Percentiles rank a stretch among this genome's conserved stretches.
These are phyloP conservation scores for Poliocrania exsul DNA, from an alignment of 2,797 vertebrate species.

Conservation along the genomic window DNA sequence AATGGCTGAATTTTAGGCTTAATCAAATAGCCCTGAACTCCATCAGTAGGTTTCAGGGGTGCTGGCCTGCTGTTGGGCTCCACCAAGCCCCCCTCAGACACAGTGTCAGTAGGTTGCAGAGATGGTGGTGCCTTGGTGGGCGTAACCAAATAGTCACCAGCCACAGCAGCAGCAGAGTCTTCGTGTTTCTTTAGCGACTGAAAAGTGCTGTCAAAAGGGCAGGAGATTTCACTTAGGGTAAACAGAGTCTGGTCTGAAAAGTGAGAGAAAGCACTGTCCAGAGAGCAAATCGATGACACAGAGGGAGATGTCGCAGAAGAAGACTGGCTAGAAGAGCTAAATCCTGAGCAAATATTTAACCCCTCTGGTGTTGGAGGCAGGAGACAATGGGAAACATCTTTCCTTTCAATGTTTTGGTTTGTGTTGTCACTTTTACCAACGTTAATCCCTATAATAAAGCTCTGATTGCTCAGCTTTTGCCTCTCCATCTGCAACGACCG, in stretches of 20 bases:
- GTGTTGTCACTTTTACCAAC: slow-evolving; percentile 45
- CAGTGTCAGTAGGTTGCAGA: slow-evolving; percentile 57
- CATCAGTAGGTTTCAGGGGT: slow-evolving; percentile 71
- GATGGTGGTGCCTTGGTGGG: slow-evolving; percentile 48
- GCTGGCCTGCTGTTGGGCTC: neutral
- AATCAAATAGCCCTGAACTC: slow-evolving; percentile 76
- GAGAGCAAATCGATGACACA: slow-evolving; percentile 89
- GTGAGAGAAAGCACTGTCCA: slow-evolving; percentile 93
- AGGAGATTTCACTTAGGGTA: slow-evolving; percentile 75
- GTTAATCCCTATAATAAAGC: slow-evolving; percentile 56
- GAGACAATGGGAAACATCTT: slow-evolving; percentile 57
- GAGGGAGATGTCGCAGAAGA: slow-evolving; percentile 90
- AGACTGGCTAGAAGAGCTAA: slow-evolving; percentile 89
- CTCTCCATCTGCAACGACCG: slow-evolving; percentile 65
- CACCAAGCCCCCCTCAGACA: slow-evolving; percentile 63
- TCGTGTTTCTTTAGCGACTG: slow-evolving; percentile 64
- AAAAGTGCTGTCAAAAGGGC: slow-evolving; percentile 72
- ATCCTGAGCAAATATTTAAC: slow-evolving; percentile 78
- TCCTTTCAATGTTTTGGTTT: slow-evolving; percentile 64
- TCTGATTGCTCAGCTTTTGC: slow-evolving; percentile 65
- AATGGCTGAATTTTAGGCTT: slow-evolving; percentile 69
- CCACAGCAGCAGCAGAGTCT: slow-evolving; percentile 54
- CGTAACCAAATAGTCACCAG: slow-evolving; percentile 52
- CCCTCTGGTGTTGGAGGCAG: slow-evolving; percentile 78
- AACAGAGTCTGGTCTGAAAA: slow-evolving; percentile 88